Conservation (phyloP, 2,797 vertebrate genomes). For the Bufotes viridis region DNA sequence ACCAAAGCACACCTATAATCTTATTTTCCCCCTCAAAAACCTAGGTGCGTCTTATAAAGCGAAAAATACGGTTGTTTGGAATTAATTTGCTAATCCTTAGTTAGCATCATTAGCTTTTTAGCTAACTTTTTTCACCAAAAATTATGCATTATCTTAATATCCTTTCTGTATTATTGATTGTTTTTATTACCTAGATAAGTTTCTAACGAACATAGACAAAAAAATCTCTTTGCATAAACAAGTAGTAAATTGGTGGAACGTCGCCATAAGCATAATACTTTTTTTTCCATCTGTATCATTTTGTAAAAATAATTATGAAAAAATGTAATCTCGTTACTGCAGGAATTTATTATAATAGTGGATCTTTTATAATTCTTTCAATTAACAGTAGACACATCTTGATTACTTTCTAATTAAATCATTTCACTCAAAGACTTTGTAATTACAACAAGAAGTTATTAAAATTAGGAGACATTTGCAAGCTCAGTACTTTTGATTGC, state of each 20-base stretch:
- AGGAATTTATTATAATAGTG: conserved; percentile 84
- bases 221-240: conserved; percentile 38
- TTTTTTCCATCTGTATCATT: conserved; percentile 68
- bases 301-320: conserved; percentile 80
- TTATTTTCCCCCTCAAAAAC: too few relatives aligned
- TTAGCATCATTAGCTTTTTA: too few relatives aligned
- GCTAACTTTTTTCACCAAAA: too few relatives aligned
- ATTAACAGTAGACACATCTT: conserved; percentile 84
- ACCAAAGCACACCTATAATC: too few relatives aligned
- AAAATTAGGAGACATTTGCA: conserved; percentile 86
- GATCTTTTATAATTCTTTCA: conserved; percentile 86
- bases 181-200: neutral
- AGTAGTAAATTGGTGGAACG: conserved; percentile 26
- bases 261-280: conserved; percentile 61
- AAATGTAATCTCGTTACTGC: conserved; percentile 79
- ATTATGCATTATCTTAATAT: too few relatives aligned
- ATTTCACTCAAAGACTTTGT: conserved; percentile 83
- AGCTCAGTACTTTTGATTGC: conserved; percentile 84
- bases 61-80: too few relatives aligned
- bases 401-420: conserved; percentile 87
- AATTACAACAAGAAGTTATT: conserved; percentile 86
- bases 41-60: too few relatives aligned
- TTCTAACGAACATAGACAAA: neutral
- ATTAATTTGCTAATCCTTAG: too few relatives aligned
- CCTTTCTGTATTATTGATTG: too few relatives aligned